Evolutionary conservation across 2,888 invertebrate genomes (phyloP).

Genomic region (Acanthosoma haemorrhoidale): DNA sequence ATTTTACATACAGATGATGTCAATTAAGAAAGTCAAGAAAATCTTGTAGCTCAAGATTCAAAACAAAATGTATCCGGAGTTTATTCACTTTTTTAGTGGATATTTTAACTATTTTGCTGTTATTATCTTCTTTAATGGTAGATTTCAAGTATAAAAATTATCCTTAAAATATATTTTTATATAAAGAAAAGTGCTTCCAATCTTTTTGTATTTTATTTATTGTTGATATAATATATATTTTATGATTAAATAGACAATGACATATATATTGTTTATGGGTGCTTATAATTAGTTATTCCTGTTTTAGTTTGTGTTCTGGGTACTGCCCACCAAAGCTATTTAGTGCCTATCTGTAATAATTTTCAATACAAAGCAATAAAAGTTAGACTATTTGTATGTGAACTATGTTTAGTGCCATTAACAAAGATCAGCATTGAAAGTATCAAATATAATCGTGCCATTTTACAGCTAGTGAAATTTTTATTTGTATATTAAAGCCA

Average conservation of each 20-base stretch:
- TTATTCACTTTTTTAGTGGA: too few relatives aligned
- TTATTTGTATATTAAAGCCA: not conserved
- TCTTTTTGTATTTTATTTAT: conserved; percentile 6
- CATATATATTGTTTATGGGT: not conserved
- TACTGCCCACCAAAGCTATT: not conserved
- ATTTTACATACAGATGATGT: too few relatives aligned
- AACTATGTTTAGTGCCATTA: not conserved
- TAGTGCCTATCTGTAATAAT: not conserved
- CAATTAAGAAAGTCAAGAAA: too few relatives aligned
- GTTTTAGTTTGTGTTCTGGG: not conserved
- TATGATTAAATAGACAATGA: not conserved
- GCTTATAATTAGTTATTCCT: not conserved
- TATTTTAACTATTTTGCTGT: too few relatives aligned
- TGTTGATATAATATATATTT: not conserved
- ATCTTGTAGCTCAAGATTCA: too few relatives aligned
- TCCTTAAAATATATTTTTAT: conserved; percentile 3
- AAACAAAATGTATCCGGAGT: too few relatives aligned
- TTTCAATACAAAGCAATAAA: not conserved
- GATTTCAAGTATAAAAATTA: too few relatives aligned
- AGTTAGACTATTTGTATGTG: not conserved
- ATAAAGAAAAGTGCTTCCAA: conserved; percentile 7
- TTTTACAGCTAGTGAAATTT: not conserved
- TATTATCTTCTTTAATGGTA: too few relatives aligned
- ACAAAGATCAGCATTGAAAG: not conserved
- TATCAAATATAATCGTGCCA: conserved; percentile 5